Percentiles rank a stretch among this genome's conserved stretches.
Evolutionary conservation across 2,888 invertebrate genomes (phyloP).

Genomic region (Lutraria lutraria): DNA sequence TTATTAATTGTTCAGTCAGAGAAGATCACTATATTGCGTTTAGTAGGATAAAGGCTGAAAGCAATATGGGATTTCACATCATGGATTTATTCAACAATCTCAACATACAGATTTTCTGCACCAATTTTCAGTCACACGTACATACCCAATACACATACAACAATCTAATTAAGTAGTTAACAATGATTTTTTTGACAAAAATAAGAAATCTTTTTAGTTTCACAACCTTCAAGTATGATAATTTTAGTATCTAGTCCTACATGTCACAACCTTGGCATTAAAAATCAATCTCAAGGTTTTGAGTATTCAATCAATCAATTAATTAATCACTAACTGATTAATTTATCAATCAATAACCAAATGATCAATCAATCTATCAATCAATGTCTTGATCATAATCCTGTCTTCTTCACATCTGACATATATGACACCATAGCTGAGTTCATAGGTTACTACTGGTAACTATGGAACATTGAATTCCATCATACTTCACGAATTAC

Average conservation of each 20-base stretch:
- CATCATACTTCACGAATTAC: not conserved
- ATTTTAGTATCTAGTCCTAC: constrained; percentile 39
- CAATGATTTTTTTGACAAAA: constrained; percentile 49
- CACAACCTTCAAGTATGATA: constrained; percentile 55
- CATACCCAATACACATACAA: constrained; percentile 10
- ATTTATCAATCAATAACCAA: constrained; percentile 8
- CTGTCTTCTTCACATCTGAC: not conserved
- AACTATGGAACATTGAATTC: not conserved
- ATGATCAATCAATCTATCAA: not conserved
- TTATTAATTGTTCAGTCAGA: no score
- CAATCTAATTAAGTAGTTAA: constrained; percentile 23
- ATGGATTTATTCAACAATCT: not conserved
- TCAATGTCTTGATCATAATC: constrained; percentile 4
- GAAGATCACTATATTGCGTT: not conserved
- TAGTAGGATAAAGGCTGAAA: not conserved
- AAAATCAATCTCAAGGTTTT: constrained; percentile 30
- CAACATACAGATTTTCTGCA: constrained; percentile 6
- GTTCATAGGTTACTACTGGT: not conserved
- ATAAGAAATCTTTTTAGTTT: constrained; percentile 46
- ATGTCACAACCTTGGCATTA: constrained; percentile 41
- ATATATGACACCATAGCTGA: not conserved
- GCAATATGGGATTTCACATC: constrained; percentile 3
- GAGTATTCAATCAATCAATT: constrained; percentile 29
- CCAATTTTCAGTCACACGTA: not conserved
- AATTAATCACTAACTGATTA: not conserved